Base-by-base conservation (phyloP, 1,140 invertebrate species). In the Dufourea novaeangliae region DNA sequence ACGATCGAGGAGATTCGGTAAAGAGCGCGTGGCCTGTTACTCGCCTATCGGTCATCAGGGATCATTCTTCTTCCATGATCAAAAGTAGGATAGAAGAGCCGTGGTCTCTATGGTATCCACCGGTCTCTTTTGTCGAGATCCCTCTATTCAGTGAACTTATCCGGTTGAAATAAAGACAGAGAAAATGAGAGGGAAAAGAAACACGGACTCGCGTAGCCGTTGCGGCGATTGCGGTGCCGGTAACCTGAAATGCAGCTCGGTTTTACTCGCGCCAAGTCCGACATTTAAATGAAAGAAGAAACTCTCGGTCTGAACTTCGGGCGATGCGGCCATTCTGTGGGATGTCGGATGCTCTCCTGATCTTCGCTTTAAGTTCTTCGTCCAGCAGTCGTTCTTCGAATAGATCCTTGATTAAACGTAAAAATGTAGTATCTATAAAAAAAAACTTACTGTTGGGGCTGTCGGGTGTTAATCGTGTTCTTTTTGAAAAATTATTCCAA, bases 61-160 rank as follows among this genome's bases (percentile, higher is more conserved):
- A 44, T 59, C 11, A 59, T 57, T 70, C 54, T 41, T 69, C 22
- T 32, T 1, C 0, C 39, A 37, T 41, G 68, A 44, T 57, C 68
- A 44, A 59, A 70, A 70, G 50, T 59, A 1, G 27, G 50, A 41
- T 22, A 29, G 52, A 34, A 69, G 29, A 44, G 68, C 27, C 20
- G 44, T 32, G 27, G 52, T 44, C 54, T 32, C 17, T 29, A 14
- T 59, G 52, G 25, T 20, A 20, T 20, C 54, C 17, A n/a, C n/a
- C n/a, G n/a, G 20, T 7, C 50, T 8, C 64, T 52, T 68, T 69
- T 39, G 67, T 41, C n/a, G 25, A 20, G 52, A 69, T 70, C 54
- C 54, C 37, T 59, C 68, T 32, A 70, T 70, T 70, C 68, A 59
- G 17, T 44, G 68, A 59, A 59, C 4, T 57, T 44, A 59, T 70